A percentile compares a stretch with the other conserved stretches of the same genome.
Evolutionary conservation across 1,140 invertebrate species (phyloP).

Genomic region (Drosophila saltans): DNA sequence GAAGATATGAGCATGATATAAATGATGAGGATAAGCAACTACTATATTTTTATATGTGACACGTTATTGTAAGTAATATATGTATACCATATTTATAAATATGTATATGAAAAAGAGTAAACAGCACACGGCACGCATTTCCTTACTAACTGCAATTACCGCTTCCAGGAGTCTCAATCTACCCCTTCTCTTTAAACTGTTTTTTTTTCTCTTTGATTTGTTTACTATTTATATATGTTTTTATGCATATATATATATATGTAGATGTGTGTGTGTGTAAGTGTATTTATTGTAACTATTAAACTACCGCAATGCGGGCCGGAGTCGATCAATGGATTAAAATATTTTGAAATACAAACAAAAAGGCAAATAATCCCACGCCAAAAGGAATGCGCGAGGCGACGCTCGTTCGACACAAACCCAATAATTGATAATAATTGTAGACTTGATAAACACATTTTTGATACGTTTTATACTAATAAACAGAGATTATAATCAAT

Average conservation of each 20-base stretch:
- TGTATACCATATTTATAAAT: constrained; percentile 73
- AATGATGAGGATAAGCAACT: constrained; percentile 51
- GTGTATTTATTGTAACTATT: constrained; percentile 53
- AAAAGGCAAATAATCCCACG: constrained; percentile 18
- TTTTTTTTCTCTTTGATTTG: constrained; percentile 25
- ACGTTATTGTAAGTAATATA: constrained; percentile 73
- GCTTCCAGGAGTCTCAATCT: constrained; percentile 46
- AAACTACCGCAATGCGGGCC: constrained; percentile 50
- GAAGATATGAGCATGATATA: constrained; percentile 29
- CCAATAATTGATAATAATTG: constrained; percentile 79
- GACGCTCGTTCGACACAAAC: constrained; percentile 47
- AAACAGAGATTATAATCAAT: constrained; percentile 71
- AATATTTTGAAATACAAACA: constrained; percentile 54
- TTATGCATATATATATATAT: constrained; percentile 51
- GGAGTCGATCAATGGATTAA: constrained; percentile 53
- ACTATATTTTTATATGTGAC: constrained; percentile 82
- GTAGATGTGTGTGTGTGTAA: constrained; percentile 37
- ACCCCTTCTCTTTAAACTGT: constrained; percentile 53
- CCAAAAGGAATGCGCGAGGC: constrained; percentile 34
- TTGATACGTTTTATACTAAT: constrained; percentile 82
- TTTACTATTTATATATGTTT: constrained; percentile 27
- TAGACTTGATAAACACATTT: constrained; percentile 79
- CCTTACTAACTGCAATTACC: constrained; percentile 46
- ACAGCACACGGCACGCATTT: constrained; percentile 55
- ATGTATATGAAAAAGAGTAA: constrained; percentile 60